Evolutionary conservation across 2,797 vertebrate species (phyloP), one percentile per base, ranked within the genome.

Genomic region (Odontamblyopus rebecca): DNA sequence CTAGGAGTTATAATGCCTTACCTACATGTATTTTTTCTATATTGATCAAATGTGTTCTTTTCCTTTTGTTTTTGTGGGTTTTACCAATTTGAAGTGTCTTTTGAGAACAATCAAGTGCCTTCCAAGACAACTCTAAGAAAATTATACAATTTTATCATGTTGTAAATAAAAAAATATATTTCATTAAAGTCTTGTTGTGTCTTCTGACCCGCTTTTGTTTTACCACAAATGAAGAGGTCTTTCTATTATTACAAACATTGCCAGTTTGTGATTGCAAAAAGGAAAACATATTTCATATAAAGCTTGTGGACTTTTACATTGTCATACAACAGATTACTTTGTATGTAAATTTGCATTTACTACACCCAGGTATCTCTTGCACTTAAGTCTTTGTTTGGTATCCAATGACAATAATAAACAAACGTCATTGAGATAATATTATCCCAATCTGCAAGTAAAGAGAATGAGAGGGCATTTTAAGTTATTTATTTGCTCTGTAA

Each of bases 121-220:
- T 91, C 78, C 76, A 77, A 68, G 51, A 66, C 15, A 80, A 71
- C 69, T 76, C 68, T 72, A 89, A 89, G 83, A 86, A 86, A 92
- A 89, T 92, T 80, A 89, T 87, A 93, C 86, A 71, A 70, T 77
- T 80, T 15, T 48, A 13, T 4, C 4, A 15, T 80, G 69, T 77
- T 93, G 93, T 93, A 93, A 95, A 94, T 94, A 94, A 94, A 94
- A 94, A 75, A 72, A 61, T 84, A 84, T 93, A 87, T 88, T 91
- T 89, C 82, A 80, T 29, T 77, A 60, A 23, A n/a, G 64, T 35
- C 32, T 35, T 29, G 57, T 32, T 61, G 0, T 15, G 12, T 16
- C 5, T 29, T 6, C 3, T 16, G 16, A 11, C 5, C 26, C n/a
- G 65, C 4, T 3, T 18, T 27, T 67, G 13, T 19, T 32, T 59